Evolutionary conservation across 2,113 vertebrate genomes (phyloP), one percentile per base, ranked within the genome.

Genomic region (Kryptolebias marmoratus): DNA sequence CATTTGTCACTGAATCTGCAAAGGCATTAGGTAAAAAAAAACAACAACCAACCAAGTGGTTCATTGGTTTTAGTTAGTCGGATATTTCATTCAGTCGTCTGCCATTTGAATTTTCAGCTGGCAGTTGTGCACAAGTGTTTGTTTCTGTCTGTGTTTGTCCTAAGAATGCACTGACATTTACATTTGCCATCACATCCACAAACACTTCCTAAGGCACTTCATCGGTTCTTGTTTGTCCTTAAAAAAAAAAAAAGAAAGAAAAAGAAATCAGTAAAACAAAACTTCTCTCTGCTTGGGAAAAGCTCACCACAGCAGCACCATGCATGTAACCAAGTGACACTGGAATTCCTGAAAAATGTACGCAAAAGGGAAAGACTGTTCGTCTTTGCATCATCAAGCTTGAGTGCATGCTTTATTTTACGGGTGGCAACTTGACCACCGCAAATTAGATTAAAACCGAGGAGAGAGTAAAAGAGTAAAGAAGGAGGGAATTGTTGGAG

Each of bases 111-210:
- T 9, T 5, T 6, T 42, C 39, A 42, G 5, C 10, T 42, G 8
- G 39, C 5, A 42, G 27, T 6, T 60, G 22, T 42, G 61, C 9
- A 42, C 39, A 42, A 10, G 8, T 18, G 59, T 47, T 22, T 22
- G 22, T 22, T 22, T 22, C 22, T 68, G 47, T 32, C 27, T 55
- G 53, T 57, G 36, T 60, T 52, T 61, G 63, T 60, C 57, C 90
- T 88, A 85, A 94, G 95, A 96, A 95, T 96, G 93, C 95, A 94
- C 94, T 96, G 95, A 96, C 96, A 96, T 97, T 96, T 96, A 88
- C 94, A 91, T 95, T 90, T 90, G 86, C 93, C 94, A 90, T 94
- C 93, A 94, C 89, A 93, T 94, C 92, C 93, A 92, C 93, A 94
- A 93, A 94, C 94, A 93, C 92, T 90, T 91, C 94, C 95, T 89